Conservation (phyloP, 2,888 invertebrate species). For the Exephanes ischioxanthus region DNA sequence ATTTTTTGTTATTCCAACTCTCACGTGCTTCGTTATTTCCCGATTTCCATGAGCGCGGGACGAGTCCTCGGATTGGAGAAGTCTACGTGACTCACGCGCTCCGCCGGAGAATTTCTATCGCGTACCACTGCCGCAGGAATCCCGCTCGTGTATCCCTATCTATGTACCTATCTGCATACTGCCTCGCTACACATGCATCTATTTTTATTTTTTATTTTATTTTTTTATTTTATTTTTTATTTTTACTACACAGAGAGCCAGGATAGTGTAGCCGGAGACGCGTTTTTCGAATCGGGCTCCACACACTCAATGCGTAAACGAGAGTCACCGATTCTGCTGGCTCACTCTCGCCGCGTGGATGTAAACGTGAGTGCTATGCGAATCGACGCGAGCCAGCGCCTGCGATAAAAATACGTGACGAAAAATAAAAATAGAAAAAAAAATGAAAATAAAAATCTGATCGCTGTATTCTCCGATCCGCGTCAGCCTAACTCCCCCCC, state of each 20-base stretch:
- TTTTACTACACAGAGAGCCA: conserved; percentile 1
- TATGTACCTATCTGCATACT: conserved; percentile 36
- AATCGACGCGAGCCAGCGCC: conserved; percentile 1
- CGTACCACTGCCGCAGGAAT: neutral
- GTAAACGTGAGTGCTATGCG: conserved; percentile 43
- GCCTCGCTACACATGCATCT: neutral
- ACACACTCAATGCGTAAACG: conserved; percentile 41
- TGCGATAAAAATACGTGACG: conserved; percentile 34
- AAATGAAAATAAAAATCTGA: neutral
- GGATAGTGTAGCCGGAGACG: conserved; percentile 13
- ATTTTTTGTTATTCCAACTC: conserved; percentile 28
- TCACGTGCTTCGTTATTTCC: conserved; percentile 41
- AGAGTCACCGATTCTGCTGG: conserved; percentile 18
- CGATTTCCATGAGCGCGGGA: conserved; percentile 55
- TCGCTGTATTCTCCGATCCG: conserved; percentile 22
- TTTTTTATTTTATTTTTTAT: neutral
- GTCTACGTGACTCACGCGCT: conserved; percentile 59
- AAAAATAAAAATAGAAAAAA: conserved; percentile 20
- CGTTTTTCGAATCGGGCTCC: conserved; percentile 32
- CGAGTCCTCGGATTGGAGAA: conserved; percentile 32
- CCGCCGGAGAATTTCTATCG: conserved; percentile 39
- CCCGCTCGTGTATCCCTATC: conserved; percentile 19
- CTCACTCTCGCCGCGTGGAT: neutral
- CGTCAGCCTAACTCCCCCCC: neutral
- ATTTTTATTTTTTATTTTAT: neutral